Conservation (phyloP, 2,797 vertebrate genomes). For the Pseudomugil tenellus region DNA sequence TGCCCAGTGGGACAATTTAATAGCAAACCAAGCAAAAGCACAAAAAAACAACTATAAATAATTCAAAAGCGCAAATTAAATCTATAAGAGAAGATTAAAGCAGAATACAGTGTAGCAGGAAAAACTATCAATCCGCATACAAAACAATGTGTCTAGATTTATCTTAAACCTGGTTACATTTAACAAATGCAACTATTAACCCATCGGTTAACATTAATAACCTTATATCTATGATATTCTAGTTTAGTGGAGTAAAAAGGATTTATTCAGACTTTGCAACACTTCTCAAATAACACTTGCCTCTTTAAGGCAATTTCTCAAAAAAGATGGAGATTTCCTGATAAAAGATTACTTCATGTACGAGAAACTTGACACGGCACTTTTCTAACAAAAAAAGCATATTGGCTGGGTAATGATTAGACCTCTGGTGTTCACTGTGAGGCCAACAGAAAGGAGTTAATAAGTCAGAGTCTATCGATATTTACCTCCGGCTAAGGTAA, state of each 20-base stretch:
- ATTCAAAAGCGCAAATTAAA: not conserved
- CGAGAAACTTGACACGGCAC: not conserved
- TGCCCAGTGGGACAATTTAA: not conserved
- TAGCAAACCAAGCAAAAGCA: not conserved
- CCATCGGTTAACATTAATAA: not conserved
- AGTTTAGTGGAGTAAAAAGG: no score
- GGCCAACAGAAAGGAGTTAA: constrained; percentile 7
- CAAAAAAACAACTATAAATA: not conserved
- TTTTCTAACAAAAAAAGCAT: not conserved
- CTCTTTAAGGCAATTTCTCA: no score
- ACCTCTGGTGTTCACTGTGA: not conserved
- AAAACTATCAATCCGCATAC: not conserved
- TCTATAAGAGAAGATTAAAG: not conserved
- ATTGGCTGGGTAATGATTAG: not conserved
- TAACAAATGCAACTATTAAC: no score
- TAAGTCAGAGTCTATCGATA: not conserved
- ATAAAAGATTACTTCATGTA: not conserved
- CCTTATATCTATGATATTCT: no score
- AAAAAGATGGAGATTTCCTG: no score
- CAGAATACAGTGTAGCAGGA: not conserved
- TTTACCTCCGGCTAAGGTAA: not conserved
- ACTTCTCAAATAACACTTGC: no score
- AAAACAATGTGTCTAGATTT: not conserved
- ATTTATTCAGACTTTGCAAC: no score
- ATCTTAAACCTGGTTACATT: no score